phyloP scores from a whole-genome alignment of 2,113 vertebrate genomes.

The Coracopsis vasa region DNA sequence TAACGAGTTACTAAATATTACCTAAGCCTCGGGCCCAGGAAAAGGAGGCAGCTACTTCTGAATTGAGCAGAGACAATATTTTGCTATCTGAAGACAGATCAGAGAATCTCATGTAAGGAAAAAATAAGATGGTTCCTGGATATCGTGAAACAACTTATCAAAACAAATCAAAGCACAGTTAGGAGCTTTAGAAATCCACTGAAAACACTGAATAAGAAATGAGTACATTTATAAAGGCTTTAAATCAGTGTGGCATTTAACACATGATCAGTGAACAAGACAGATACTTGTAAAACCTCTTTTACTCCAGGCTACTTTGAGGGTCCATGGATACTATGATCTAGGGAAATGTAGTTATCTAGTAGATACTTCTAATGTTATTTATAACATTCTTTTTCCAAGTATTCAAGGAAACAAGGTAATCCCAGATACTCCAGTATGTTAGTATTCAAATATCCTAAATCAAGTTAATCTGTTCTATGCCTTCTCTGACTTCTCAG shows the following conservation, averaged over 20 bases:
- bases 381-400: not conserved
- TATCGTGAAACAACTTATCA: not conserved
- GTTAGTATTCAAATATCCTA: not conserved
- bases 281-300: not conserved
- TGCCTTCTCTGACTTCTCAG: not conserved
- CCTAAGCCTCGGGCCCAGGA: not conserved
- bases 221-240: not conserved
- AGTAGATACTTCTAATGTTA: not conserved
- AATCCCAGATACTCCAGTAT: not conserved
- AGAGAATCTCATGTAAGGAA: not conserved
- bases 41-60: not conserved
- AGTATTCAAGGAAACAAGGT: not conserved
- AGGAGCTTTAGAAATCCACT: not conserved
- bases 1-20: not conserved
- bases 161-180: not conserved
- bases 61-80: not conserved
- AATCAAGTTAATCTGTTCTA: not conserved
- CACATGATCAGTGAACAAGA: not conserved
- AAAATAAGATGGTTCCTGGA: not conserved
- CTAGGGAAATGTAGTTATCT: not conserved
- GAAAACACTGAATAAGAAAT: not conserved
- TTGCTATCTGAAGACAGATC: not conserved
- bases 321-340: not conserved
- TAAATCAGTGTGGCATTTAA: not conserved
- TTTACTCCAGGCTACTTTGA: not conserved